These are phyloP conservation scores for Bubo blakistoni DNA, from an alignment of 2,113 vertebrate species.

Conservation along the genomic window DNA sequence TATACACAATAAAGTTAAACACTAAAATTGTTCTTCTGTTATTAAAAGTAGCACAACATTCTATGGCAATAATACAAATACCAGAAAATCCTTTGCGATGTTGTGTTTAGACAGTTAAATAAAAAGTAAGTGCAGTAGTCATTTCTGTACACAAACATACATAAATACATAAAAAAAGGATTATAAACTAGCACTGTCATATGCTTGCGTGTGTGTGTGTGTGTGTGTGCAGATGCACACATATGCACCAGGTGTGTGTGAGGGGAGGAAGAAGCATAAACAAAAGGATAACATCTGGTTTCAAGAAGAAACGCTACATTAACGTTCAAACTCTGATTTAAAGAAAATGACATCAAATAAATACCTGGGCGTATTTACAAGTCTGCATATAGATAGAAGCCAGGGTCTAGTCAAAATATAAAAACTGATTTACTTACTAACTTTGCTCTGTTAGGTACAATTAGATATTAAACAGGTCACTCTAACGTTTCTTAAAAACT, in stretches of 20 bases:
- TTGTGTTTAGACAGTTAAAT: neutral
- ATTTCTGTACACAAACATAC: neutral
- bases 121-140: neutral
- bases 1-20: neutral
- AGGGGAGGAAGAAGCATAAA: neutral
- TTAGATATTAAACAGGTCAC: neutral
- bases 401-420: neutral
- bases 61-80: neutral
- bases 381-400: neutral
- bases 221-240: neutral
- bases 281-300: neutral
- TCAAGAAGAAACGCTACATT: neutral
- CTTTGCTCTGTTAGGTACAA: neutral
- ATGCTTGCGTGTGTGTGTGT: neutral
- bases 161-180: neutral
- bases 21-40: neutral
- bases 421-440: slow-evolving; percentile 4
- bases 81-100: neutral
- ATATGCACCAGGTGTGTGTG: neutral
- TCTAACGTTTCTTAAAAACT: neutral
- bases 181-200: neutral
- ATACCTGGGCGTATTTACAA: neutral
- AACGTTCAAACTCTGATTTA: neutral
- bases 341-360: neutral
- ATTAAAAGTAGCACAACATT: neutral